These are phyloP conservation scores for Morpho deidamia DNA, from an alignment of 2,888 invertebrate species.

Conservation along the genomic window DNA sequence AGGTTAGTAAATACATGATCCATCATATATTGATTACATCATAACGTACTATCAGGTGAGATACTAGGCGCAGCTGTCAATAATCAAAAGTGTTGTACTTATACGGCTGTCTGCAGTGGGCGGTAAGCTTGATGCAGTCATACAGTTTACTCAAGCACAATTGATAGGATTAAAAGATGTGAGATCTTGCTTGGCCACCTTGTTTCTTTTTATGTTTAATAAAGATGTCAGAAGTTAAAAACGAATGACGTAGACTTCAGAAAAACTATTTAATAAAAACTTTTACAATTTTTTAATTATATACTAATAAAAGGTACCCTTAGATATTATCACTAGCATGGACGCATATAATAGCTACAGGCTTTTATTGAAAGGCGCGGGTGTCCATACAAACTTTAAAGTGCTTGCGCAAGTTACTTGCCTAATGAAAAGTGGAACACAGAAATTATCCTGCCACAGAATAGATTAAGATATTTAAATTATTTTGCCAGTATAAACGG, in stretches of 20 bases:
- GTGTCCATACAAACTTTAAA: slow-evolving; percentile 8
- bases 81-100: neutral
- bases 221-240: too few species aligned
- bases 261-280: too few species aligned
- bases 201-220: too few species aligned
- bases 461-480: slow-evolving; percentile 19
- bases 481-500: slow-evolving; percentile 14
- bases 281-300: too few species aligned
- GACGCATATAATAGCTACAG: slow-evolving; percentile 1
- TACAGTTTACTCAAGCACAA: neutral
- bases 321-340: slow-evolving; percentile 1
- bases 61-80: neutral
- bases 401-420: slow-evolving; percentile 17
- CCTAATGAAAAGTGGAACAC: slow-evolving; percentile 21
- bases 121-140: neutral
- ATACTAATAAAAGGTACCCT: neutral
- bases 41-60: too few species aligned
- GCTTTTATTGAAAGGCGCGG: slow-evolving; percentile 16
- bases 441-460: slow-evolving; percentile 19
- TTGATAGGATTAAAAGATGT: neutral
- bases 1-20: too few species aligned
- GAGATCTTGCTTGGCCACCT: neutral
- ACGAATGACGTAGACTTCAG: too few species aligned
- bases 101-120: neutral
- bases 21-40: too few species aligned